Evolutionary conservation across 2,888 invertebrate species (phyloP), one percentile per base, ranked within the genome.

Genomic region (Tipula confusa): DNA sequence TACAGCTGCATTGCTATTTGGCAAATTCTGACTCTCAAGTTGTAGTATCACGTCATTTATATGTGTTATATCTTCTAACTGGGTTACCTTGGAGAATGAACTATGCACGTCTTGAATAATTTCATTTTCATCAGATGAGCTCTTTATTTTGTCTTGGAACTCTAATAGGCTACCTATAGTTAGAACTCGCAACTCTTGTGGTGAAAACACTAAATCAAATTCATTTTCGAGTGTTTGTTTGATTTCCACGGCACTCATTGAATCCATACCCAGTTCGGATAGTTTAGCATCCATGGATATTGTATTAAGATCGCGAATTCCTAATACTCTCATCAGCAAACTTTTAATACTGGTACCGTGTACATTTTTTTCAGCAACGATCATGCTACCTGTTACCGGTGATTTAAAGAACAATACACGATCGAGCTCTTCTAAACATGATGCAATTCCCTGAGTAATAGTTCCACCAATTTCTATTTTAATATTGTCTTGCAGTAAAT

Each of bases 191-290:
- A 98, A 94, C 86, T 98, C 97, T 87, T 96, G 95, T 4, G 97
- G 94, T 0, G 96, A 94, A 2, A 98, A 91, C 87, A 94, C 93
- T 83, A 98, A 90, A 87, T 98, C 97, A 87, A 95, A 97, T 88
- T 97, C 96, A 86, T 96, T 91, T 88, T 98, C 97, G 1, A 98
- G 89, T 0, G 95, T 95, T 89, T 98, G 97, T 86, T 98, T 98
- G 86, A 99, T 97, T 90, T 99, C 98, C 0, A 98, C 96, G 0
- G 96, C 97, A 96, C 97, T 98, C 91, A 98, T 93, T 1, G 98
- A 98, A 90, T 99, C 98, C 94, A 99, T 95, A 38, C 98, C 98
- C 85, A 99, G 91, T 88, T 98, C 98, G 0, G 96, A 95, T 1
- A 99, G 90, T 0, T 94, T 93, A 0, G 93, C 92, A 87, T 93